phyloP scores from a whole-genome alignment of 1,140 invertebrate species.

The Nomia melanderi region DNA sequence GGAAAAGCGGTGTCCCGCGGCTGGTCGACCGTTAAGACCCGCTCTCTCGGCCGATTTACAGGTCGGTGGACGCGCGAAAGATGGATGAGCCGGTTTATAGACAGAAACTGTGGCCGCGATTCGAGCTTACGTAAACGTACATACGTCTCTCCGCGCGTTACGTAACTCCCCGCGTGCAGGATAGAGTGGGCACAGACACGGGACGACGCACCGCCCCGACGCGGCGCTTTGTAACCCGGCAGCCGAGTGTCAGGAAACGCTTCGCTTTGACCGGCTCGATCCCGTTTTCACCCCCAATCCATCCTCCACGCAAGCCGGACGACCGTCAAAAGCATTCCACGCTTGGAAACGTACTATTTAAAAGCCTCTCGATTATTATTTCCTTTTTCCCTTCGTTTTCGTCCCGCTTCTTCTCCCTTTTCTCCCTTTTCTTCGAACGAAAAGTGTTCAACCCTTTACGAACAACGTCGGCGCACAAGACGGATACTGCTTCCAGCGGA shows the following conservation, averaged over 20 bases:
- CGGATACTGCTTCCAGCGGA: too few species aligned
- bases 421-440: too few species aligned
- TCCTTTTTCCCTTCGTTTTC: neutral
- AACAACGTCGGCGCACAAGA: too few species aligned
- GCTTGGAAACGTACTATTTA: neutral
- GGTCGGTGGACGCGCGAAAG: slow-evolving; percentile 40
- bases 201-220: neutral
- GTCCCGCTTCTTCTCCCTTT: neutral
- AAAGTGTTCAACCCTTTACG: too few species aligned
- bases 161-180: slow-evolving; percentile 19
- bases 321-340: neutral
- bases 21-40: slow-evolving; percentile 21
- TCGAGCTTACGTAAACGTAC: slow-evolving; percentile 42
- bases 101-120: slow-evolving; percentile 34
- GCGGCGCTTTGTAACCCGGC: slow-evolving; percentile 11
- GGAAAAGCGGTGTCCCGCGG: slow-evolving; percentile 13
- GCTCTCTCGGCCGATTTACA: slow-evolving; percentile 23
- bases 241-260: neutral
- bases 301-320: too few species aligned
- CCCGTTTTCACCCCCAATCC: slow-evolving; percentile 1
- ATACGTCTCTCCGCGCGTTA: too few species aligned
- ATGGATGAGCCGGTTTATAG: slow-evolving; percentile 52
- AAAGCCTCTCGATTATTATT: neutral
- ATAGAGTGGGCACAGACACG: slow-evolving; percentile 2
- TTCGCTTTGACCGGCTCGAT: neutral